Evolutionary conservation across 2,113 vertebrate species (phyloP), one percentile per base, ranked within the genome.

Genomic region (Clarias magur): DNA sequence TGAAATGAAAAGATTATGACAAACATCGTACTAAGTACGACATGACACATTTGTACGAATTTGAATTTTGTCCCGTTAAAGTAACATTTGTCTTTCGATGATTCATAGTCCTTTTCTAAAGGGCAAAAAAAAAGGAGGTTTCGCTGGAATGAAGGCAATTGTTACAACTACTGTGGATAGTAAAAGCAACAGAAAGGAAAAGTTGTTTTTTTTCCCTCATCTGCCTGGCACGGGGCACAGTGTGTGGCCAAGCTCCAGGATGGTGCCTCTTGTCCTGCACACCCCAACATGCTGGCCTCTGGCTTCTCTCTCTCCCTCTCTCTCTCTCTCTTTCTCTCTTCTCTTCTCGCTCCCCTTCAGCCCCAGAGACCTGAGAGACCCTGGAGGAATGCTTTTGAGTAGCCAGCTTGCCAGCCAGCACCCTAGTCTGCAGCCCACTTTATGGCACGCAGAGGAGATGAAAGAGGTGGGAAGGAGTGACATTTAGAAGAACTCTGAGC

Each of bases 311-410:
- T 86, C 80, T 89, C 60, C 59, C 27, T 80, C 48, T 76, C 81
- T 88, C 75, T 84, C 81, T 67, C 72, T 80, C 53, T 81, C 88
- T 83, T 86, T 88, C 78, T 88, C 75, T 88, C 84, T 75, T 56
- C 59, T 30, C 60, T n/a, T 72, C 88, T 86, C 86, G 82, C 78
- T 81, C 21, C 30, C 54, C 83, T 38, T 75, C 88, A 82, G 87
- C 89, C 87, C 85, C 70, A 82, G 88, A 87, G 88, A 92, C 89
- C 89, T 83, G 54, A 89, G 89, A 88, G 79, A 88, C 86, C 88
- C 67, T 59, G 23, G 54, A 88, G 89, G 89, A 89, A 88, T 91
- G 88, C 88, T 89, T 87, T 89, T 91, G 87, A 89, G 84, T 57
- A 85, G 83, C 88, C 86, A 87, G 73, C 60, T 86, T 86, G 88